These are phyloP conservation scores for Zoanthus sansibaricus DNA, from an alignment of 92 coral and sea anemone genomes.

Conservation along the genomic window DNA sequence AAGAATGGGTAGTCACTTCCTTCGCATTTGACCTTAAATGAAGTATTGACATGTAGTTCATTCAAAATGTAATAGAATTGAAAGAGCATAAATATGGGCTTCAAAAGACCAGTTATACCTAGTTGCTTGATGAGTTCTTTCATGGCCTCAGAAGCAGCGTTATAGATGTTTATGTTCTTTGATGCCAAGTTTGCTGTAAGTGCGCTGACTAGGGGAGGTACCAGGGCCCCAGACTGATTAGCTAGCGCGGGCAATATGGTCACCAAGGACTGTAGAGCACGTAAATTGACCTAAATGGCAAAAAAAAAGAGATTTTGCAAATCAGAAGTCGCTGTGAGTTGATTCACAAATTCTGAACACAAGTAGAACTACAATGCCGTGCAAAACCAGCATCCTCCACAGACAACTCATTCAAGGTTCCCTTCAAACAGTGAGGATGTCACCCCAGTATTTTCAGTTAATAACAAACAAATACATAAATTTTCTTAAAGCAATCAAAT, in stretches of 20 bases:
- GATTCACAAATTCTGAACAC: no score
- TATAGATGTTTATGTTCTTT: constrained; percentile 81
- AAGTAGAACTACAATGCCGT: not conserved
- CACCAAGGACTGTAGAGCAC: constrained; percentile 87
- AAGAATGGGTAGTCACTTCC: no score
- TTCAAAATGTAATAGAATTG: no score
- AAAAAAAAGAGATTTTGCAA: not conserved
- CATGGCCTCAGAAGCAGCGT: constrained; percentile 80
- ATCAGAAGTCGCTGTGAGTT: no score
- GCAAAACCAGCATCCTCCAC: no score
- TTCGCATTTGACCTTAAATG: no score
- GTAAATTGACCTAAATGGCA: constrained; percentile 86
- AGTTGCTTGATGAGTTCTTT: constrained; percentile 74
- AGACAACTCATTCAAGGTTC: no score
- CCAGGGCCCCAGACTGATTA: constrained; percentile 76
- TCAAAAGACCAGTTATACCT: constrained; percentile 58
- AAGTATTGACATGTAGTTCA: no score
- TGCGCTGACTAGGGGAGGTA: constrained; percentile 81
- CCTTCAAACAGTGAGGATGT: no score
- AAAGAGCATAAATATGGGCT: not conserved
- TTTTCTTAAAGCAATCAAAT: no score
- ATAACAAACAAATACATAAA: no score
- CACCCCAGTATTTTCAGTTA: no score
- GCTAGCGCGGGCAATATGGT: constrained; percentile 78
- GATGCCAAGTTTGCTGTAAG: constrained; percentile 94